Base-by-base conservation (phyloP, 2,797 vertebrate genomes). In the Menidia menidia region DNA sequence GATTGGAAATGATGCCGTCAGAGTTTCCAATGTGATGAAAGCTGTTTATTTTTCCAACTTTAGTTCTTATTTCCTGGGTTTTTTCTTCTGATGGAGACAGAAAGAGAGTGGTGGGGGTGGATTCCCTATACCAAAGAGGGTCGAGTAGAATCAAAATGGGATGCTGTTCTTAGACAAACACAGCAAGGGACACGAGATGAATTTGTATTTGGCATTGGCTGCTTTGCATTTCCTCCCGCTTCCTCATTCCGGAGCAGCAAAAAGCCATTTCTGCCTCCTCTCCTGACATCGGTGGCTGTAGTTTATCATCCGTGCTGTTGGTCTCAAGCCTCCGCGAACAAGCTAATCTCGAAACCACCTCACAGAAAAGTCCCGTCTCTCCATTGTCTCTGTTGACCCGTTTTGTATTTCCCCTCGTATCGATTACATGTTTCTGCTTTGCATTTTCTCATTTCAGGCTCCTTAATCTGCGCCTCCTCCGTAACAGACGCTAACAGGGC, bases 401-500 rank as follows among this genome's bases (percentile, higher is more conserved):
- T 60, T 61, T 66, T n/a, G 19, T 64, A 12, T 30, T 51, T 15
- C 19, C 13, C 52, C 30, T 64, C 52, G 19, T 31, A 64, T 60
- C n/a, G 25, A 12, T 57, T 60, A 5, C 14, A 16, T 15, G 32
- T 61, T 16, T 3, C 52, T 16, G 4, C 3, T 1, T 54, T 56
- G 51, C 11, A 9, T 32, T 45, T 66, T 62, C 57, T 61, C 43
- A 13, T 33, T n/a, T 58, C 5, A 3, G 0, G 3, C 25, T 65
- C 41, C 56, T 54, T 2, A 39, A 41, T 57, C 31, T 42, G 12
- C 55, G 31, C 60, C 44, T 11, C 19, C n/a, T 45, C 44, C 42
- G 33, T 64, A 71, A 70, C 12, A 64, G n/a, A n/a, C 69, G 78
- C 70, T 60, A 73, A 41, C 39, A 53, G 57, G 32, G 65, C 33